Evolutionary conservation across 2,888 invertebrate genomes (phyloP).

Genomic region (Trissolcus japonicus): DNA sequence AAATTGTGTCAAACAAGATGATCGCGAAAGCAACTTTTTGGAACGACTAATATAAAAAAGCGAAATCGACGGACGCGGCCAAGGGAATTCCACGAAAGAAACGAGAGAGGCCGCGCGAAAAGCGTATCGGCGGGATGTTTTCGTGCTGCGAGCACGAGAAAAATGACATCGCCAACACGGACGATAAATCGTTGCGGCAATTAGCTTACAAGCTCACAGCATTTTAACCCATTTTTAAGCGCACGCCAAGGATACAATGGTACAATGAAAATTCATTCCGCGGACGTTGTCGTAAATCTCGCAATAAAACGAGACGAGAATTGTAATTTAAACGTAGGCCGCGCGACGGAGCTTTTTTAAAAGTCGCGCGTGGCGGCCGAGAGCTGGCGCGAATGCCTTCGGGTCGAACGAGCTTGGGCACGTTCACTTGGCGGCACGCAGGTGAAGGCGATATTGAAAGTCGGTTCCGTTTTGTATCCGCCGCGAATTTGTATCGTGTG

Average conservation of each 20-base stretch:
- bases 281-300: slow-evolving; percentile 57
- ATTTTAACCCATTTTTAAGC: slow-evolving; percentile 57
- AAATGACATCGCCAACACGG: slow-evolving; percentile 49
- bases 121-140: slow-evolving; percentile 40
- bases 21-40: background rate
- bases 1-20: background rate
- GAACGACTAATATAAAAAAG: background rate
- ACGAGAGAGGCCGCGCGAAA: slow-evolving; percentile 17
- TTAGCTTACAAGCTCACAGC: slow-evolving; percentile 57
- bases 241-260: slow-evolving; percentile 52
- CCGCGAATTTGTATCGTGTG: slow-evolving; percentile 59
- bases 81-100: slow-evolving; percentile 10
- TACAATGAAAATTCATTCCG: slow-evolving; percentile 58
- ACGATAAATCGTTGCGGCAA: slow-evolving; percentile 50
- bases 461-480: slow-evolving; percentile 69
- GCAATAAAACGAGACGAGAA: slow-evolving; percentile 55
- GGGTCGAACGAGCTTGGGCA: slow-evolving; percentile 37
- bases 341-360: slow-evolving; percentile 42
- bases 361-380: slow-evolving; percentile 36
- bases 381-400: slow-evolving; percentile 38
- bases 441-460: slow-evolving; percentile 70
- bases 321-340: slow-evolving; percentile 56
- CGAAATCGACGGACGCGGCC: background rate
- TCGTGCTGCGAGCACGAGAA: slow-evolving; percentile 36
- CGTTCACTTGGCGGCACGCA: slow-evolving; percentile 55